These are phyloP conservation scores for Arizona elegans DNA, from an alignment of 2,113 vertebrate species.

Conservation along the genomic window DNA sequence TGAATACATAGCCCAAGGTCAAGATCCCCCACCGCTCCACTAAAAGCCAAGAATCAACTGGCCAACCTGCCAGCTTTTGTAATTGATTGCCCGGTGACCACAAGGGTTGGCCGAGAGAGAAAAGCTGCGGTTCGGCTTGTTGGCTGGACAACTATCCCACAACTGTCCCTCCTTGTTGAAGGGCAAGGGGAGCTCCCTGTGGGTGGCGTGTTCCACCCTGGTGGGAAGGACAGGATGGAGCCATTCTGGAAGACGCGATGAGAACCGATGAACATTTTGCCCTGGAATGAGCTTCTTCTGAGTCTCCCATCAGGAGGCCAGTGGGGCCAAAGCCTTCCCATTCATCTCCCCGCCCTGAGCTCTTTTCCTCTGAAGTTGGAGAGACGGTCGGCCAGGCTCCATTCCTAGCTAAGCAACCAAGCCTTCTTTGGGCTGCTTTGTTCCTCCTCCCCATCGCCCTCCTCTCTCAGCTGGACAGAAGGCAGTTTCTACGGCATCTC, in stretches of 20 bases:
- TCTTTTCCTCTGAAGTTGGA: background rate
- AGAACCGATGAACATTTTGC: accelerated
- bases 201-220: accelerated
- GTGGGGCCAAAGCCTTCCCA: background rate
- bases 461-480: background rate
- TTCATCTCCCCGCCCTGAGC: background rate
- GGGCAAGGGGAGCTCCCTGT: background rate
- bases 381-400: background rate
- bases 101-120: slow-evolving; percentile 23
- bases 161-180: background rate
- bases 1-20: slow-evolving; percentile 60
- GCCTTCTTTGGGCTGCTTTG: background rate
- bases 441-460: background rate
- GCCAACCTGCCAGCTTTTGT: slow-evolving; percentile 48
- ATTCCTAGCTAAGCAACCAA: background rate
- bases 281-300: slow-evolving; percentile 13
- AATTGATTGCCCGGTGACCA: slow-evolving; percentile 46
- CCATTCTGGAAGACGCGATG: background rate
- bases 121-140: background rate
- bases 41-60: slow-evolving; percentile 47
- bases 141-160: slow-evolving; percentile 5
- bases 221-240: background rate
- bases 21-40: slow-evolving; percentile 31
- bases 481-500: background rate
- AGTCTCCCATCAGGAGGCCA: slow-evolving; percentile 4